Percentiles rank a stretch among this genome's conserved stretches.
Evolutionary conservation across 2,888 invertebrate species (phyloP).

Genomic region (Gandaritis pyraliata): DNA sequence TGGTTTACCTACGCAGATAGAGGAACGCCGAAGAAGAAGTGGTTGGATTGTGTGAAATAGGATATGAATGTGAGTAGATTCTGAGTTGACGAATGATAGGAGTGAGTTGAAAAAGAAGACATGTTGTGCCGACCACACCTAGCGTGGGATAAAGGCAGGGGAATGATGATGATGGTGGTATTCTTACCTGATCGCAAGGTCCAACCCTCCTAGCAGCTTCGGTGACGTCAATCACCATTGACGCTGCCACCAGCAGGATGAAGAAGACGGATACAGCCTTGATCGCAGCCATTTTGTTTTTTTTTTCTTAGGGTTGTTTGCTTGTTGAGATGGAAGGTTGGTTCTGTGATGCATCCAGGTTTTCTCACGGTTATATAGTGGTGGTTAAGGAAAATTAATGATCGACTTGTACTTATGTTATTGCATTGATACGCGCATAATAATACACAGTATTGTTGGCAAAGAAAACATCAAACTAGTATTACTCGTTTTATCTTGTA

Average conservation of each 20-base stretch:
- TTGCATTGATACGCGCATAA: too few relatives aligned
- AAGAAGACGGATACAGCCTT: conserved; percentile 10
- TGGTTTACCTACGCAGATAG: too few relatives aligned
- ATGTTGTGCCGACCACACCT: too few relatives aligned
- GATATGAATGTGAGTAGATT: too few relatives aligned
- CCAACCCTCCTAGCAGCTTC: conserved; percentile 8
- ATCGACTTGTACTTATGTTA: not conserved
- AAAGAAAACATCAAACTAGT: too few relatives aligned
- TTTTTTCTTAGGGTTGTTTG: not conserved
- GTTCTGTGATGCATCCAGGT: not conserved
- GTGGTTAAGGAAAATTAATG: conserved; percentile 3
- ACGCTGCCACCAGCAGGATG: conserved; percentile 9
- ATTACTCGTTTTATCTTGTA: too few relatives aligned
- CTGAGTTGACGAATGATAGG: too few relatives aligned
- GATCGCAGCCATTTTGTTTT: conserved; percentile 18
- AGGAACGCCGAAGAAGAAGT: too few relatives aligned
- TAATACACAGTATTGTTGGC: not conserved
- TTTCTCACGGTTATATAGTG: not conserved
- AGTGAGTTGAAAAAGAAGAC: too few relatives aligned
- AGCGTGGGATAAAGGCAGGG: too few relatives aligned
- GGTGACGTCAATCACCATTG: conserved; percentile 10
- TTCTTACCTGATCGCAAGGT: conserved; percentile 16
- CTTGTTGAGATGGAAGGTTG: not conserved
- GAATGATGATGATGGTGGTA: too few relatives aligned
- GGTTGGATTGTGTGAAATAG: too few relatives aligned